A percentile compares a stretch with the other conserved stretches of the same genome.
Conservation (phyloP, 1,140 invertebrate species). For the Aethina tumida region DNA sequence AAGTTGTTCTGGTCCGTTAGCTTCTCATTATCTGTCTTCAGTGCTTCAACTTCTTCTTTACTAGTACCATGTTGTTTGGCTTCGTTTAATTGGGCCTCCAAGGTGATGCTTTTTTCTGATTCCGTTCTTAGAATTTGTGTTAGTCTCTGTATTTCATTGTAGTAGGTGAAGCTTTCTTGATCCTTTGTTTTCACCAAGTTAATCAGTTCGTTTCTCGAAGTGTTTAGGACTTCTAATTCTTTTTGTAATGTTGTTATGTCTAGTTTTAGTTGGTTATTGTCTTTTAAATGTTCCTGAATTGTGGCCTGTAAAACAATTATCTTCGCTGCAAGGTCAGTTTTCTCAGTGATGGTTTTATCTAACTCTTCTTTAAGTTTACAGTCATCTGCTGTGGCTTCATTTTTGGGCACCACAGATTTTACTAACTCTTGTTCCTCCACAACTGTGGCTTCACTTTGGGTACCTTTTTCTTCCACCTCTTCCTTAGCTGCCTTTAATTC, state of each 20-base stretch:
- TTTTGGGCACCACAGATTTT: background rate
- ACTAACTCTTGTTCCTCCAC: too few relatives aligned
- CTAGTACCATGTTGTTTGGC: background rate
- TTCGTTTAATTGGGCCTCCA: conserved; percentile 18
- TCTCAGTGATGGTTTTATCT: conserved; percentile 1
- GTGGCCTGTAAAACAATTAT: background rate
- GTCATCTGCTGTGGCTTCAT: background rate
- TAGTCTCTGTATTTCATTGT: conserved; percentile 72
- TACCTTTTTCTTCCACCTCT: conserved; percentile 1
- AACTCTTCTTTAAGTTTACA: conserved; percentile 1
- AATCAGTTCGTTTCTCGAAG: conserved; percentile 68
- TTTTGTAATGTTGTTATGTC: conserved; percentile 32
- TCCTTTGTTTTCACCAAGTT: conserved; percentile 68
- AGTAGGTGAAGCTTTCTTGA: conserved; percentile 71
- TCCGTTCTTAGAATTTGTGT: conserved; percentile 41
- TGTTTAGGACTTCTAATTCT: conserved; percentile 34
- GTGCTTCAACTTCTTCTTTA: conserved; percentile 17
- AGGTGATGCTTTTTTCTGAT: conserved; percentile 24
- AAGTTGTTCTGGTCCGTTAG: conserved; percentile 37
- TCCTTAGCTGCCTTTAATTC: background rate
- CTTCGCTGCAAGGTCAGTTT: background rate
- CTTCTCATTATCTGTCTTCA: conserved; percentile 41
- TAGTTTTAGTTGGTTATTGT: conserved; percentile 12
- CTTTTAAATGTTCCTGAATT: background rate
- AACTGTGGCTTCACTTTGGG: background rate